Evolutionary conservation across 2,113 vertebrate genomes (phyloP), one percentile per base, ranked within the genome.

Genomic region (Osmerus mordax): DNA sequence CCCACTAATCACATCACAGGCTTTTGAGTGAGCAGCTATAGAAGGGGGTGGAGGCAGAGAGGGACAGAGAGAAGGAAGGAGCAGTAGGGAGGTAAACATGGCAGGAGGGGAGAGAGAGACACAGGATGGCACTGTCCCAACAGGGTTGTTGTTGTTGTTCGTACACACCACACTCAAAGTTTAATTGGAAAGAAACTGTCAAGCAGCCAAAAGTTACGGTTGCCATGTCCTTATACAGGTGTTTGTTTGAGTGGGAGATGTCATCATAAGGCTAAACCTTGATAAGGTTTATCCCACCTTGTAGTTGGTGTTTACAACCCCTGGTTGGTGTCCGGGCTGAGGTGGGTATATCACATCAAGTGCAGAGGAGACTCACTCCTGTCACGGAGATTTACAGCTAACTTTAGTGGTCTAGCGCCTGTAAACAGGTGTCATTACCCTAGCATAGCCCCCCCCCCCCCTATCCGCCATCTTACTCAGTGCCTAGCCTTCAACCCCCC

Each of bases 1-100:
- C 85, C 79, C 86, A 88, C 90, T 90, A 90, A 91, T 91, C 91
- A 90, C 90, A 92, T 89, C 89, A 87, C 87, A 82, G 88, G 88
- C 90, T 85, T 71, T 84, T 76, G 88, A 88, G 84, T 88, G 32
- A 47, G 28, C 56, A 68, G 54, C 18, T 47, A 36, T 36, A 91
- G 91, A 88, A 89, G 90, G 59, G 56, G 69, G 47, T 8, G 47
- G n/a, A 4, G 56, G 54, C 29, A 60, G 36, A 29, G 11, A 67
- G 29, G 4, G 51, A 11, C 2, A 18, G 36, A 62, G 23, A 23
- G 25, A 8, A 18, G 29, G 55, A 52, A 4, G 28, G 9, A 67
- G 29, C 32, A 36, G 32, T 1, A 3, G 41, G 41, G 41, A 62
- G 54, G 52, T 32, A 73, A 67, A 56, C 63, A 60, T 71, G 51